Percentiles rank a stretch among this genome's conserved stretches.
Conservation (phyloP, 2,888 invertebrate genomes). For the Vannuccia rotundouncinata region DNA sequence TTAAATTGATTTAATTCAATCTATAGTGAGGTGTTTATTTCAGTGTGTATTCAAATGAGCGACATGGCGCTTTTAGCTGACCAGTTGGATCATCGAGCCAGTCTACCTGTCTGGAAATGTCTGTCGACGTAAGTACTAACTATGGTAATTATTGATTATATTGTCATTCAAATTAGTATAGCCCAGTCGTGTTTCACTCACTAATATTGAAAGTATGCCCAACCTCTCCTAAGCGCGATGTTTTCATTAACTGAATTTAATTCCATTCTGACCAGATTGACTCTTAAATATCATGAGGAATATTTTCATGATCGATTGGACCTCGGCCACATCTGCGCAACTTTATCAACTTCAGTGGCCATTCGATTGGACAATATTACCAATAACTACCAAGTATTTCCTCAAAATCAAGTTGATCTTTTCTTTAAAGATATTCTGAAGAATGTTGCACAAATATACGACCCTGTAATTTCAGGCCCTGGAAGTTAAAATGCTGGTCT, state of each 20-base stretch:
- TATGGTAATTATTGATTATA: no score
- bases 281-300: background rate
- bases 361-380: constrained; percentile 12
- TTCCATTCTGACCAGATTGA: no score
- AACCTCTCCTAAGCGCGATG: no score
- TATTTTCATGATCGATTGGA: background rate
- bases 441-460: no score
- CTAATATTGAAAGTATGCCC: no score
- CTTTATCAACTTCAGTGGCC: background rate
- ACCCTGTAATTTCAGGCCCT: background rate
- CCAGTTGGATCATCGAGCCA: background rate
- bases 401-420: no score
- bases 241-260: no score
- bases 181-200: no score
- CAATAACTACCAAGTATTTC: background rate
- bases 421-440: no score
- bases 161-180: no score
- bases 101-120: background rate
- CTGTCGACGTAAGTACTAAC: background rate
- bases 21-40: background rate
- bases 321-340: background rate
- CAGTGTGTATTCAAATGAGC: background rate
- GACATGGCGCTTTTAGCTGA: background rate
- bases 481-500: background rate
- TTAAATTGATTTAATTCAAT: no score